Evolutionary conservation across 2,113 vertebrate species (phyloP).

Genomic region (Triplophysa siluroides): DNA sequence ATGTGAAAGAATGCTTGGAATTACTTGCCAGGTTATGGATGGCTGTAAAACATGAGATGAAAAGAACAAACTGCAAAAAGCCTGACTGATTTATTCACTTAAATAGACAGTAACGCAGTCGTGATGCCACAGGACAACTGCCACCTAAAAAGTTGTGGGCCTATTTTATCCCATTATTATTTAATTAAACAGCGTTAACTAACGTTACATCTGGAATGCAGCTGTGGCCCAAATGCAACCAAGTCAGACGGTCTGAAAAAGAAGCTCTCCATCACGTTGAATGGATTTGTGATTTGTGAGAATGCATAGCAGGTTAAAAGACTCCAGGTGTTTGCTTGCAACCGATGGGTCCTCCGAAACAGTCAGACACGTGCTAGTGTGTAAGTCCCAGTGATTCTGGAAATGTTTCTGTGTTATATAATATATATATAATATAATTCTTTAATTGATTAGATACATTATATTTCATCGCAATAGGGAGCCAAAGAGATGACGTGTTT

Average conservation of each 20-base stretch:
- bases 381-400: neutral
- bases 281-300: constrained; percentile 11
- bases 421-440: neutral
- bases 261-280: constrained; percentile 6
- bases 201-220: neutral
- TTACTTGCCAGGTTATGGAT: neutral
- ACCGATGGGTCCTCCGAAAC: neutral
- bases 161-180: constrained; percentile 2
- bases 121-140: neutral
- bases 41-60: neutral
- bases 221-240: constrained; percentile 4
- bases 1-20: neutral
- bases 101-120: no score
- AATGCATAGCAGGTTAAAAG: constrained; percentile 21
- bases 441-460: no score
- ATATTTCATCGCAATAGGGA: no score
- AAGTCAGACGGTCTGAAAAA: neutral
- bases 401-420: neutral
- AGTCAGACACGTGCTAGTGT: neutral
- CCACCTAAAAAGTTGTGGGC: neutral
- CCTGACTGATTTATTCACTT: neutral
- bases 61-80: neutral
- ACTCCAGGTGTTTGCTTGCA: constrained; percentile 23
- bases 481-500: no score
- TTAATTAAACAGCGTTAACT: neutral